A percentile compares a stretch with the other conserved stretches of the same genome.
phyloP scores from a whole-genome alignment of 2,113 vertebrate genomes.

The Chrysochloris asiatica region DNA sequence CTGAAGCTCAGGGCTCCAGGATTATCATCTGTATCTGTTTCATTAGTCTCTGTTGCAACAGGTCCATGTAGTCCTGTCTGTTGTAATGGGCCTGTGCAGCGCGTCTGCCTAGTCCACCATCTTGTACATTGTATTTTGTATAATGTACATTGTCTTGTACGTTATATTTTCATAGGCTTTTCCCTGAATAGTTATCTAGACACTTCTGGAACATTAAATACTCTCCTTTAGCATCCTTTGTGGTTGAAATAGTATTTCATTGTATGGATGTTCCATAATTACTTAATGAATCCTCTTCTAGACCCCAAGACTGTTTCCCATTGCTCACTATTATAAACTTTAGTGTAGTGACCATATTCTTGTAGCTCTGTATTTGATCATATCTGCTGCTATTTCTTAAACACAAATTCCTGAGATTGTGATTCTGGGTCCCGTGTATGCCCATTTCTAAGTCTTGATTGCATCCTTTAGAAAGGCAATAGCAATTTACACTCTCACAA shows the following conservation, averaged over 20 bases:
- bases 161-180: background rate
- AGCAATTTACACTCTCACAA: background rate
- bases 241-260: constrained; percentile 14
- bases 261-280: background rate
- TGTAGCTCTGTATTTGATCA: background rate
- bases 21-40: no score
- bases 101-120: no score
- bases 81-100: no score
- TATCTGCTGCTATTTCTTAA: background rate
- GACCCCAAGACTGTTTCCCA: background rate
- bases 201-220: background rate
- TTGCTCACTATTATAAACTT: background rate
- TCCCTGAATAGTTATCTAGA: background rate
- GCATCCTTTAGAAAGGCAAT: background rate
- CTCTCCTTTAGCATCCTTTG: background rate
- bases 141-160: no score
- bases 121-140: no score
- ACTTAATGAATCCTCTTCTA: no score
- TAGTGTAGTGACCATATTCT: background rate
- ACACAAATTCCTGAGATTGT: background rate
- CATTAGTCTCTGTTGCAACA: no score
- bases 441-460: background rate
- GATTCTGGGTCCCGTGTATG: background rate
- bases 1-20: no score
- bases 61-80: no score